Evolutionary conservation across 2,113 vertebrate species (phyloP), one percentile per base, ranked within the genome.

Genomic region (Chauna torquata): DNA sequence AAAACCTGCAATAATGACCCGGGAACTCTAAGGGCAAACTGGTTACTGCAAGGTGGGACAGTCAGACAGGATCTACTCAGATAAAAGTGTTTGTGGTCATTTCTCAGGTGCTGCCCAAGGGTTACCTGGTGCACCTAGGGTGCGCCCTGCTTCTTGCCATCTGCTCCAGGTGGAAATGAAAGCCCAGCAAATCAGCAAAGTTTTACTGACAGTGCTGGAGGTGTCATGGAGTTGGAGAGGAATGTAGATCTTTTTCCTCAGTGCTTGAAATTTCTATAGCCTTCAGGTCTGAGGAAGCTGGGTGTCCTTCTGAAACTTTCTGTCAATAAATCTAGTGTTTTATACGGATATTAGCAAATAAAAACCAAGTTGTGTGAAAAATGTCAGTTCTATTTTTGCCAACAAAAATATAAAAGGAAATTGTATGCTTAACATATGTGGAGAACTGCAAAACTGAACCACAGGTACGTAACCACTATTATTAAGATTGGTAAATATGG

Each of bases 391-490:
- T 86, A 71, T 91, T 96, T 97, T 92, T 89, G 86, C 87, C 84
- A 95, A 44, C 78, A 94, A 77, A 92, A 91, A 80, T 80, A 52
- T 8, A 82, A 94, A 74, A 96, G 92, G 94, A 96, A 94, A 92
- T 91, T 90, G 89, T 82, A 91, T 89, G 61, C 62, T 88, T 85
- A 97, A 91, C 91, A 93, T 86, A 97, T 86, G 82, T 75, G 87
- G 68, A 54, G 68, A 90, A 62, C 62, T 80, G 84, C 81, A 92
- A 91, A 95, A 82, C 45, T 47, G 45, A 95, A 86, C 59, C 59
- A 81, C 58, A 66, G 83, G 80, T 90, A 80, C 16, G 66, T 79
- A 94, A 85, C 84, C 68, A 66, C 50, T 87, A 1, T 87, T 95
- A 89, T 66, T 88, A 90, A 85, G 55, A 91, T 90, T 23, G 17